Evolutionary conservation across 1,140 invertebrate species (phyloP).

Genomic region (Varroa destructor): DNA sequence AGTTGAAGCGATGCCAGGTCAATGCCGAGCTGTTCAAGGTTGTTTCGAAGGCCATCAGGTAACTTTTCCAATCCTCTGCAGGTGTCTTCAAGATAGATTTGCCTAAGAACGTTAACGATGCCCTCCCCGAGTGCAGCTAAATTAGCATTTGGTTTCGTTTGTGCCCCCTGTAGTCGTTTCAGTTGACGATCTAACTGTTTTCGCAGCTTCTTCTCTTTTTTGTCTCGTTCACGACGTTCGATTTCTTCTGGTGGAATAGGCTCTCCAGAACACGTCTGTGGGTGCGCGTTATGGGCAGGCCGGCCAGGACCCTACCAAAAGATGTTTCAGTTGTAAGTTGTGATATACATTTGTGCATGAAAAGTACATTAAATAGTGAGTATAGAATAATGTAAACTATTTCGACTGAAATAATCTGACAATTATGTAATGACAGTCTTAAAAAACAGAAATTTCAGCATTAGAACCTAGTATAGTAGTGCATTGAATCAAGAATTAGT

Average conservation of each 20-base stretch:
- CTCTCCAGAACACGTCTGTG: constrained; percentile 90
- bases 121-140: constrained; percentile 21
- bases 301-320: constrained; percentile 62
- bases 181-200: constrained; percentile 85
- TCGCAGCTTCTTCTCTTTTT: constrained; percentile 58
- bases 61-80: constrained; percentile 14
- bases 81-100: constrained; percentile 8
- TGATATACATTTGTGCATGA: too few species aligned
- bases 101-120: constrained; percentile 19
- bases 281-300: constrained; percentile 94
- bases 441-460: too few species aligned
- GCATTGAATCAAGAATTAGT: too few species aligned
- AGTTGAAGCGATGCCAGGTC: constrained; percentile 2
- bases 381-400: too few species aligned
- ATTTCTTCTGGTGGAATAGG: constrained; percentile 90
- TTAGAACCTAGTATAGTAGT: too few species aligned
- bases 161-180: constrained; percentile 51
- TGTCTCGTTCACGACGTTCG: constrained; percentile 70
- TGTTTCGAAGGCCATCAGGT: not conserved
- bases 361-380: too few species aligned
- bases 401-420: too few species aligned
- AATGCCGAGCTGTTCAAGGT: constrained; percentile 10
- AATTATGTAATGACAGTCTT: too few species aligned
- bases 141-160: constrained; percentile 32
- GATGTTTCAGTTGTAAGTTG: too few species aligned